Evolutionary conservation across 1,140 invertebrate genomes (phyloP), one percentile per base, ranked within the genome.

Genomic region (Drosophila chauvacae): DNA sequence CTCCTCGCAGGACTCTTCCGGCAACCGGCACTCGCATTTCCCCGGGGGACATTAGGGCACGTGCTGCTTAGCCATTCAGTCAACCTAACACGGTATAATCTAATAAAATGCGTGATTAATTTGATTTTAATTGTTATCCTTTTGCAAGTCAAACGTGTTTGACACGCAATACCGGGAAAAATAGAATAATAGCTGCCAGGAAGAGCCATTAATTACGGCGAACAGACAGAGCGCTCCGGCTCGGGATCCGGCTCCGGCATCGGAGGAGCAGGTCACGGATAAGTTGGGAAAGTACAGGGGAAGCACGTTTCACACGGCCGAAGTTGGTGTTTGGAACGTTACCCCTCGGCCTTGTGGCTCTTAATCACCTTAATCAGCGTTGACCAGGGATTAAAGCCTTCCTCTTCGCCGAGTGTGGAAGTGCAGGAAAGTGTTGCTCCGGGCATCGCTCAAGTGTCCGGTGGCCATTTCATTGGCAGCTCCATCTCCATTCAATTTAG

Each of bases 71-170:
- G 68, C 45, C 66, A 77, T 78, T 76, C 77, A 51, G 75, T 79
- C 72, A 76, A 84, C 81, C 82, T 85, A 77, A 63, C 80, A 84
- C 55, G 68, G 84, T 78, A 88, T 88, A 88, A 88, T 88, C 85
- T 80, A 88, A 88, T 88, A 88, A 88, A 90, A 90, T 90, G 84
- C 84, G 81, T 88, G 84, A 90, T 88, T 88, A 88, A 88, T 88
- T 88, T 80, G 85, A 88, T 88, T 88, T 88, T 88, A 90, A 88
- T 88, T 88, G 84, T 90, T 90, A 90, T 88, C 81, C 84, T 75
- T 90, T 87, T 62, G 77, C 77, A 66, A 87, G 84, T 71, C 72
- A 79, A 84, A 84, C 84, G 84, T 87, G 84, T 87, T 87, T 83
- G 75, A 73, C 68, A 69, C 56, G 63, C 72, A 68, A 50, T 44